Evolutionary conservation across 2,113 vertebrate species (phyloP).

Genomic region (Menidia beryllina): DNA sequence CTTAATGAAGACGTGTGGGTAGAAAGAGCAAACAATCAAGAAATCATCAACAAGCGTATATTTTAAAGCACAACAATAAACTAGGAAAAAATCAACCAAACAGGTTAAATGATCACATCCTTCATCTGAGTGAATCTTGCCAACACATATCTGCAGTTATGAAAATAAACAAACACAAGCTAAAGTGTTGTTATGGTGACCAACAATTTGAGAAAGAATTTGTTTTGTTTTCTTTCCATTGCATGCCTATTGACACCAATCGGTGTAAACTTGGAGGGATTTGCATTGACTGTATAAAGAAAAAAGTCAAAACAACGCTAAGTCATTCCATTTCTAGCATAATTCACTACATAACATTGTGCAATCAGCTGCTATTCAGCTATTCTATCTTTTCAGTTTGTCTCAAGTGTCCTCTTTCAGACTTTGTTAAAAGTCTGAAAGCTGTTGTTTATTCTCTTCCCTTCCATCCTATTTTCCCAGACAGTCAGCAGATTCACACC

Average conservation of each 20-base stretch:
- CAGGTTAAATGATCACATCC: neutral
- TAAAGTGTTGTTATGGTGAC: neutral
- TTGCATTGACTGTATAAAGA: neutral
- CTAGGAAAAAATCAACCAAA: neutral
- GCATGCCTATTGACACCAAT: too few relatives aligned
- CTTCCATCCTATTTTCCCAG: constrained; percentile 22
- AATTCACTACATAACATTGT: neutral
- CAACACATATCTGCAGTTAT: neutral
- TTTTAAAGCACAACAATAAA: neutral
- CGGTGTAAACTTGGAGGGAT: neutral
- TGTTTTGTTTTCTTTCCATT: neutral
- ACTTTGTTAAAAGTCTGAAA: constrained; percentile 33
- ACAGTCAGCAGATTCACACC: constrained; percentile 71
- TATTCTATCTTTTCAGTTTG: neutral
- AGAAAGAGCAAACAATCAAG: neutral
- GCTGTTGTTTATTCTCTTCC: constrained; percentile 40
- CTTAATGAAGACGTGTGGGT: neutral
- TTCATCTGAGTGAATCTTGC: neutral
- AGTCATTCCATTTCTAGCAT: constrained; percentile 2
- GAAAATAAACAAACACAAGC: neutral
- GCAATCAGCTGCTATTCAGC: neutral
- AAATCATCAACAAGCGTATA: neutral
- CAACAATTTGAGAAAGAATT: neutral
- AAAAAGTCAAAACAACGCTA: neutral
- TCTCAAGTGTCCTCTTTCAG: constrained; percentile 11